Evolutionary conservation across 2,888 invertebrate species (phyloP), one percentile per base, ranked within the genome.

Genomic region (Ariolimax columbianus): DNA sequence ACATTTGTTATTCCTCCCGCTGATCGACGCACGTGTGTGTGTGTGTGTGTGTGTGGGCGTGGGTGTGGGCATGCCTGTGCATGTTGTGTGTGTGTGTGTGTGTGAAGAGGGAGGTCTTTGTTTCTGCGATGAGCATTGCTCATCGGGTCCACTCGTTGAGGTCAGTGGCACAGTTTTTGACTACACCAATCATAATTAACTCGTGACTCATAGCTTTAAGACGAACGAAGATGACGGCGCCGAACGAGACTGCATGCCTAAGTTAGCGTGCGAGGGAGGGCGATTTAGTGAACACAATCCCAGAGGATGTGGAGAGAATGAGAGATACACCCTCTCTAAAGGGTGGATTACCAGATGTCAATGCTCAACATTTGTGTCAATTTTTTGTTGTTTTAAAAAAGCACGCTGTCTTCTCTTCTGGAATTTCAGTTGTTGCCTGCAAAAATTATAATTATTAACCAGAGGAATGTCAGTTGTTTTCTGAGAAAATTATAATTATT

Each of bases 131-230:
- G 51, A 51, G 51, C 75, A 75, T 75, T 75, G 51, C 75, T 75
- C 75, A 75, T 75, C 33, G 36, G 33, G 33, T 14, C 23, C 51
- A 33, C 75, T 75, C 30, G 51, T 36, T 19, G 33, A 51, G 75
- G 3, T 51, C 43, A 33, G 33, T 51, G 75, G 33, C 75, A 51
- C 75, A 51, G 75, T 51, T 75, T 75, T 51, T 51, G 75, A 75
- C 75, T n/a, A 75, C 75, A 75, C 26, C 73, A 75, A 75, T 75
- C 75, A 75, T 75, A 75, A 75, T 78, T 78, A 59, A 63, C 78
- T 78, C 11, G 38, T 66, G 78, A 78, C 40, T 78, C 78, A 78
- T n/a, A 78, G 63, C 38, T 59, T 78, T 59, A 66, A 66, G 38
- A 78, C 40, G 19, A 19, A 51, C 33, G 72, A 75, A 30, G 33